These are phyloP conservation scores for Cichlasoma orientale DNA, from an alignment of 2,797 vertebrate species.

Conservation along the genomic window DNA sequence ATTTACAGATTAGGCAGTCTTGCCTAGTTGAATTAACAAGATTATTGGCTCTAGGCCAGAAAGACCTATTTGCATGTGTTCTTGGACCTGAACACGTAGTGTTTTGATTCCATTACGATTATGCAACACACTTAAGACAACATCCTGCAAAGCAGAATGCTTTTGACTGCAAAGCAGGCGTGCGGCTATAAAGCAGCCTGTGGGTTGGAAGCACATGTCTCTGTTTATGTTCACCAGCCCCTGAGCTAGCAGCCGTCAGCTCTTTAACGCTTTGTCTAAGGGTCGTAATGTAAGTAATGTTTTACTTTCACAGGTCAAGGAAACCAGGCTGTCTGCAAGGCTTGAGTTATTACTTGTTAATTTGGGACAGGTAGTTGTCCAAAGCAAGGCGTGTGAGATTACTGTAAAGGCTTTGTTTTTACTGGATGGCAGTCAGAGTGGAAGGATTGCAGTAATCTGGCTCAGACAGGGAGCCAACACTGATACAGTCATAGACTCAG, in stretches of 20 bases:
- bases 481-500: neutral
- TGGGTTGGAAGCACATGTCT: conserved; percentile 49
- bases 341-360: conserved; percentile 47
- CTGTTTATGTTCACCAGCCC: conserved; percentile 53
- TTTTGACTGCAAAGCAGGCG: conserved; percentile 25
- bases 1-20: conserved; percentile 43
- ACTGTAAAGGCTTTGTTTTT: conserved; percentile 43
- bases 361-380: conserved; percentile 40
- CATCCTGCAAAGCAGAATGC: conserved; percentile 39
- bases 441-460: conserved; percentile 1
- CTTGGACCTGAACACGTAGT: conserved; percentile 18
- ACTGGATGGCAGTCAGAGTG: conserved; percentile 11
- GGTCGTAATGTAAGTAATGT: conserved; percentile 33
- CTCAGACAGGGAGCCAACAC: conserved; percentile 12
- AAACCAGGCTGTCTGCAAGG: conserved; percentile 31
- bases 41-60: conserved; percentile 52
- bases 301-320: conserved; percentile 43
- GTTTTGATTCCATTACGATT: conserved; percentile 40
- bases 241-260: conserved; percentile 49
- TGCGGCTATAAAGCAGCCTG: conserved; percentile 18
- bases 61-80: conserved; percentile 46
- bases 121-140: conserved; percentile 48
- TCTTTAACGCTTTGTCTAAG: conserved; percentile 39
- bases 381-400: conserved; percentile 8
- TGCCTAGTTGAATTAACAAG: conserved; percentile 58